phyloP scores from a whole-genome alignment of 92 coral and sea anemone genomes.

The Epizoanthus illoricatus region DNA sequence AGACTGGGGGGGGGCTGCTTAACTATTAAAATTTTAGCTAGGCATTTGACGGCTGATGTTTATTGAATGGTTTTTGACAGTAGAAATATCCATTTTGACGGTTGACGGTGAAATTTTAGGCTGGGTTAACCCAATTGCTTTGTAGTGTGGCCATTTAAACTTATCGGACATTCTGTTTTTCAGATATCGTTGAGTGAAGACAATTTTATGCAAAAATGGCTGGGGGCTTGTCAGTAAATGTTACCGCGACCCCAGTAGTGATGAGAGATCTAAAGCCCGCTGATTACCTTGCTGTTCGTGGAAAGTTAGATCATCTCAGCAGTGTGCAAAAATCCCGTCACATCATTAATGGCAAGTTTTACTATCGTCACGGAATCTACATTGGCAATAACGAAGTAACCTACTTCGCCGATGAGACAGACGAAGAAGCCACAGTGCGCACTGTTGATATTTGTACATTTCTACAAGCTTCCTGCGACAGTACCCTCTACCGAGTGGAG shows the following conservation, averaged over 20 bases:
- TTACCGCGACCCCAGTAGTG: neutral
- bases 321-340: neutral
- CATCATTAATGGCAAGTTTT: neutral
- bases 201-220: no score
- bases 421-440: constrained; percentile 5
- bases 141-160: no score
- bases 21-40: no score
- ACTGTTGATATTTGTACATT: constrained; percentile 14
- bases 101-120: no score
- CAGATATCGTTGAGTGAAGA: no score
- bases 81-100: no score
- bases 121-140: no score
- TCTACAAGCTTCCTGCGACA: neutral
- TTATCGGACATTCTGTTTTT: no score
- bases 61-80: no score
- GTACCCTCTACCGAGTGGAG: constrained; percentile 22
- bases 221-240: no score
- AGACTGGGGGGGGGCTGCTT: no score
- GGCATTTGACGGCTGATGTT: no score
- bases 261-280: neutral
- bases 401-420: neutral
- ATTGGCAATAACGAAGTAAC: constrained; percentile 29
- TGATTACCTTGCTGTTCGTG: constrained; percentile 3
- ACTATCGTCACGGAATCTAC: constrained; percentile 39
- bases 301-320: neutral